These are phyloP conservation scores for Danio tinwini DNA, from an alignment of 2,797 vertebrate genomes.

Conservation along the genomic window DNA sequence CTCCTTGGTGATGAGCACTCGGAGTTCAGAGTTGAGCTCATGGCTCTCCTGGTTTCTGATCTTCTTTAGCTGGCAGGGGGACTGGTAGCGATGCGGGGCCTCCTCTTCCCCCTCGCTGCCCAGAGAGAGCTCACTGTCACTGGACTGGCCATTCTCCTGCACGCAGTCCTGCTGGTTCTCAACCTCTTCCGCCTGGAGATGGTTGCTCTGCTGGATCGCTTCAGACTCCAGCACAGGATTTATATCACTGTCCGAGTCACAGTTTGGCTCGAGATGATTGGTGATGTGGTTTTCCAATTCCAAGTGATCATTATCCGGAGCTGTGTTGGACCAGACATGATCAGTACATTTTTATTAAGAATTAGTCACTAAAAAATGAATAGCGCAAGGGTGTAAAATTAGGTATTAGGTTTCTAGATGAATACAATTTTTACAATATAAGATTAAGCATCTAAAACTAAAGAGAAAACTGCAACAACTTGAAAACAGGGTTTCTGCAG, in stretches of 20 bases:
- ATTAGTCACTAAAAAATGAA: neutral
- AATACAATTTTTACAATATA: too few species aligned
- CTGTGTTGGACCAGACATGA: slow-evolving; percentile 63
- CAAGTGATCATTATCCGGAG: slow-evolving; percentile 74
- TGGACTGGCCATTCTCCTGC: slow-evolving; percentile 72
- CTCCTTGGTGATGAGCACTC: slow-evolving; percentile 91
- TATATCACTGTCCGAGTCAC: slow-evolving; percentile 69
- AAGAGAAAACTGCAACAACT: too few species aligned
- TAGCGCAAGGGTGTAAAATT: neutral
- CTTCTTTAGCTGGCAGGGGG: slow-evolving; percentile 84
- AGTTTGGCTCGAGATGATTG: slow-evolving; percentile 75
- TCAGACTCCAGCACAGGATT: slow-evolving; percentile 70
- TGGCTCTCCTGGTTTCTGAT: slow-evolving; percentile 82
- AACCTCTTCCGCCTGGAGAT: slow-evolving; percentile 62
- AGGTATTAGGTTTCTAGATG: too few species aligned
- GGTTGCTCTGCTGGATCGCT: slow-evolving; percentile 70
- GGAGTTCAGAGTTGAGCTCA: slow-evolving; percentile 89
- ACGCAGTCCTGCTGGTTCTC: slow-evolving; percentile 43
- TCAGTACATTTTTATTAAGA: neutral
- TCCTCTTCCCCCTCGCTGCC: slow-evolving; percentile 72
- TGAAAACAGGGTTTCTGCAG: too few species aligned
- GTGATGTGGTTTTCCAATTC: slow-evolving; percentile 84
- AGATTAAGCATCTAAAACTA: too few species aligned
- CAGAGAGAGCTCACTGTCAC: slow-evolving; percentile 68
- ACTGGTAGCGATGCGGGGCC: slow-evolving; percentile 72